A percentile compares a stretch with the other conserved stretches of the same genome.
phyloP scores from a whole-genome alignment of 2,797 vertebrate species.

The Syncerus caffer region DNA sequence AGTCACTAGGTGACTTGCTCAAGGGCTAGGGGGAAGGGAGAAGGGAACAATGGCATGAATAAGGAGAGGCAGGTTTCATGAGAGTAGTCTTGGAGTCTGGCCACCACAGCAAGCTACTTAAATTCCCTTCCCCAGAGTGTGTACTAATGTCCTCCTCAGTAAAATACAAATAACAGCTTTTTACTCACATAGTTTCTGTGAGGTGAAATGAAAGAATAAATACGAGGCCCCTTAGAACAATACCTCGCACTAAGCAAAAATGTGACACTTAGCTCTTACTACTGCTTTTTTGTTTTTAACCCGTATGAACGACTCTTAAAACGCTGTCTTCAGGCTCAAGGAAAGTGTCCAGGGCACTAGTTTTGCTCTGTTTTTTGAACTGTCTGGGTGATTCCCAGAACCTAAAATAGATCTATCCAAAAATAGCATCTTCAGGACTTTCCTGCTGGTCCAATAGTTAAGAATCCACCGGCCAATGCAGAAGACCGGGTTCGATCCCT shows the following conservation, averaged over 20 bases:
- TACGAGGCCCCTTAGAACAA: not conserved
- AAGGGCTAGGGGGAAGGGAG: not conserved
- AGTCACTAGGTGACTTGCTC: not conserved
- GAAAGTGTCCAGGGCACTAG: not conserved
- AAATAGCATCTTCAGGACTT: not conserved
- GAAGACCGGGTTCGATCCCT: not conserved
- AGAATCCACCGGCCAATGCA: not conserved
- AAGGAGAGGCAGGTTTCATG: not conserved
- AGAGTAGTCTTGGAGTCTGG: not conserved
- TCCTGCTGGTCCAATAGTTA: not conserved
- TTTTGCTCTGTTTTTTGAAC: not conserved
- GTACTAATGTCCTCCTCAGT: not conserved
- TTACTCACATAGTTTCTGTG: not conserved
- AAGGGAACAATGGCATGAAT: not conserved
- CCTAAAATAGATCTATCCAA: not conserved
- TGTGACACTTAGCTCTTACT: not conserved
- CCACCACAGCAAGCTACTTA: not conserved
- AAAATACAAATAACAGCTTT: not conserved
- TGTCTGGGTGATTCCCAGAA: not conserved
- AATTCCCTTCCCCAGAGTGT: accelerated
- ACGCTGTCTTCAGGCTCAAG: not conserved
- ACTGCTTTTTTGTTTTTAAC: not conserved
- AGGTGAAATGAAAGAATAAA: not conserved
- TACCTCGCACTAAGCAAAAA: not conserved
- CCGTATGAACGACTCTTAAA: not conserved